These are phyloP conservation scores for Cheiracanthium punctorium DNA, from an alignment of 2,888 invertebrate species.

Conservation along the genomic window DNA sequence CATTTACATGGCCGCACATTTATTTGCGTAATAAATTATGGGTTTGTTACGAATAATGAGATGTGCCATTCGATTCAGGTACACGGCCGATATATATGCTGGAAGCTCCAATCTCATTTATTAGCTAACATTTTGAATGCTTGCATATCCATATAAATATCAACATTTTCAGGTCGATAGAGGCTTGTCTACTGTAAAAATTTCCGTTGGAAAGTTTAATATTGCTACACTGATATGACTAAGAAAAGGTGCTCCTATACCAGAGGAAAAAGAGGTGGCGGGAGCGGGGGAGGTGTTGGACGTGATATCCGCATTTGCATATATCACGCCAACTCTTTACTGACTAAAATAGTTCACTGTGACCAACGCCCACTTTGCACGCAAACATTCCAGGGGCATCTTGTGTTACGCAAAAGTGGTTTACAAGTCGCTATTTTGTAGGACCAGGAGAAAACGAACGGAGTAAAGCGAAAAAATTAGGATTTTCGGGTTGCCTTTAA, in stretches of 20 bases:
- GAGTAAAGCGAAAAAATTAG: not conserved
- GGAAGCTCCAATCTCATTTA: not conserved
- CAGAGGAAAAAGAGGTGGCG: not conserved
- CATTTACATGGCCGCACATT: too few species aligned
- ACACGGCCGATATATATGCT: not conserved
- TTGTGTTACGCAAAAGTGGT: conserved; percentile 32
- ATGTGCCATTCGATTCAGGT: not conserved
- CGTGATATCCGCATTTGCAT: conserved; percentile 68
- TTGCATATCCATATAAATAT: not conserved
- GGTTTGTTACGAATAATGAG: too few species aligned
- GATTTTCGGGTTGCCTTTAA: not conserved
- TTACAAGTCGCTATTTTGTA: not conserved
- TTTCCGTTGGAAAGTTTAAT: conserved; percentile 42
- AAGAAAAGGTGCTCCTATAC: conserved; percentile 6
- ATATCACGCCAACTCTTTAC: conserved; percentile 64
- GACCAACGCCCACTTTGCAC: conserved; percentile 63
- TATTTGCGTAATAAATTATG: too few species aligned
- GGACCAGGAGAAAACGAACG: not conserved
- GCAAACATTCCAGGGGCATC: conserved; percentile 29
- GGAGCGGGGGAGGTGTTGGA: conserved; percentile 6
- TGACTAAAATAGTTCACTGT: conserved; percentile 50
- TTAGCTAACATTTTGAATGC: not conserved
- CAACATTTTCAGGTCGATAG: not conserved
- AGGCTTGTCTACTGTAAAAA: conserved; percentile 3
- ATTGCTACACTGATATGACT: conserved; percentile 8